Base-by-base conservation (phyloP, 2,888 invertebrate species). In the Brassicogethes aeneus region DNA sequence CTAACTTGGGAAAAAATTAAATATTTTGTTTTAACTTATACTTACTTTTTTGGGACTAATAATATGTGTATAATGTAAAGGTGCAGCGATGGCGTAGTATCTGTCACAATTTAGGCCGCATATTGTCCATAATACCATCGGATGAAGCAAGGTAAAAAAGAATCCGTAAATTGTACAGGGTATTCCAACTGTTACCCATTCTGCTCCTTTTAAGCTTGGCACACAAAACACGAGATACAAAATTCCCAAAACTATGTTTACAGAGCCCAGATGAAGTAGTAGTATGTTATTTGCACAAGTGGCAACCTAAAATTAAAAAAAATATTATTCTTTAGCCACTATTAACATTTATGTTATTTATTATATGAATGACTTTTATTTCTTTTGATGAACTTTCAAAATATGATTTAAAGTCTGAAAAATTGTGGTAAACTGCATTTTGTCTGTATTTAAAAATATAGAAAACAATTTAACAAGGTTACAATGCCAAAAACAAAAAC, bases 1-100 rank as follows among this genome's bases (percentile, higher is more conserved):
- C n/a, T n/a, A n/a, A n/a, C n/a, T n/a, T n/a, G n/a, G n/a, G n/a
- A n/a, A n/a, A n/a, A n/a, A n/a, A n/a, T n/a, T n/a, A n/a, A n/a
- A n/a, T n/a, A n/a, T n/a, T n/a, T n/a, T n/a, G n/a, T n/a, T n/a
- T n/a, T n/a, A 23, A 23, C 23, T 23, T 23, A 23, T 15, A 36
- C 46, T 55, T 57, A 80, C 81, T 72, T 82, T 81, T 53, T 74
- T 77, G 1, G 82, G 78, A 31, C 80, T 85, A 15, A 87, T 83
- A 42, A 86, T 72, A 38, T 83, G 82, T 16, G 81, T 80, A 65
- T 88, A 88, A 60, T 87, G 86, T 44, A 88, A 66, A 0, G 87
- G 87, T 1, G 85, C 80, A 0, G 85, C 80, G 39, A 88, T 87
- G 33, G 87, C 86, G 45, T 85, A 85, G 47, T 85, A 87, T 45